A percentile compares a stretch with the other conserved stretches of the same genome.
phyloP scores from a whole-genome alignment of 1,140 invertebrate genomes.

The Temnothorax curvispinosus region DNA sequence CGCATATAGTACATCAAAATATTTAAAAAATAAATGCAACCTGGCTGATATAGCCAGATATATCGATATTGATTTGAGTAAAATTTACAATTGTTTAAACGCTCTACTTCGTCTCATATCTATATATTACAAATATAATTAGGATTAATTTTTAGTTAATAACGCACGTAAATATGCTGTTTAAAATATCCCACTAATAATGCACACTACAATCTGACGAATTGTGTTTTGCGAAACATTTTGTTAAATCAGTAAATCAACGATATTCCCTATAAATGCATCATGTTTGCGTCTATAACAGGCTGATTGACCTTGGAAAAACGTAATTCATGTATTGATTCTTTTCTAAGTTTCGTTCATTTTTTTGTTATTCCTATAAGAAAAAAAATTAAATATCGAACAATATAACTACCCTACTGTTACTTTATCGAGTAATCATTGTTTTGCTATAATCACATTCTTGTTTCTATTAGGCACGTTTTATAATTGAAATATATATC shows the following conservation, averaged over 20 bases:
- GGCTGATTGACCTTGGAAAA: background rate
- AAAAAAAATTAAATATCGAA: background rate
- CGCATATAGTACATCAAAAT: background rate
- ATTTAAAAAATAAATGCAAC: conserved; percentile 4
- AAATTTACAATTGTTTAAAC: conserved; percentile 15
- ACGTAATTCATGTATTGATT: background rate
- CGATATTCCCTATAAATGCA: background rate
- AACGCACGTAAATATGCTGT: background rate
- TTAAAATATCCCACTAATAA: background rate
- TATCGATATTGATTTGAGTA: background rate
- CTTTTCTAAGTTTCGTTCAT: background rate
- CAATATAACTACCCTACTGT: background rate
- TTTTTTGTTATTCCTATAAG: background rate
- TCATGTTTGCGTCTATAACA: background rate
- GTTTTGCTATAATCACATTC: background rate
- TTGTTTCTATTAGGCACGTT: conserved; percentile 30
- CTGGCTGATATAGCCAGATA: background rate
- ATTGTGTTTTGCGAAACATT: too few relatives aligned
- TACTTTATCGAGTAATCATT: background rate
- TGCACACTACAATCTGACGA: too few relatives aligned
- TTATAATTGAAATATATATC: conserved; percentile 3
- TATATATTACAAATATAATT: conserved; percentile 1
- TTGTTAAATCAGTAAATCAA: too few relatives aligned
- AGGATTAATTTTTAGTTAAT: conserved; percentile 9
- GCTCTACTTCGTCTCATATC: background rate